Base-by-base conservation (phyloP, 1,140 invertebrate genomes). In the Plodia interpunctella region DNA sequence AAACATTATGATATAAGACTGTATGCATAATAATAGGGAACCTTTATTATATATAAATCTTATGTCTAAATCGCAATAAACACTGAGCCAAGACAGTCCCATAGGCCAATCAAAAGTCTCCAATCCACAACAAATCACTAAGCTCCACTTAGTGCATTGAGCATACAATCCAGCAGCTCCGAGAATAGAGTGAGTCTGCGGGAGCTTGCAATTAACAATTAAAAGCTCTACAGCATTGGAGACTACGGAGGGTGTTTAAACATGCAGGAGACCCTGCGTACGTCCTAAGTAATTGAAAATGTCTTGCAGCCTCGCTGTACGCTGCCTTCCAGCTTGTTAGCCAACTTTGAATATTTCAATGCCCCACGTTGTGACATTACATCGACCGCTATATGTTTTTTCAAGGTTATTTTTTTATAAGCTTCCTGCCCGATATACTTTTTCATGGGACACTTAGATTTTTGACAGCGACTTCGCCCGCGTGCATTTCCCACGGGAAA, bases 201-300 rank as follows among this genome's bases (percentile, higher is more conserved):
- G 20, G 21, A 25, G 21, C 21, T 25, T 21, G 51, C 2, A 10
- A 53, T 53, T 53, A 53, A 53, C 19, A 53, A 25, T 53, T 25
- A 53, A 53, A 13, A 4, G 0, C 3, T 20, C 19, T 5, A 3
- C 51, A n/a, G n/a, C n/a, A n/a, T n/a, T n/a, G n/a, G n/a, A n/a
- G n/a, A 25, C 51, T 25, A n/a, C 8, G 51, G 18, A 25, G 20
- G 5, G 11, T 53, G 51, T 20, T 51, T 20, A 51, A 51, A 20
- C n/a, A n/a, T 53, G 20, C 25, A 53, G 21, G 20, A 21, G n/a
- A 10, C 20, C 4, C 51, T 53, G 20, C 51, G 11, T 53, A 11
- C 20, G 21, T 13, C 20, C 20, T 53, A 53, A 25, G 20, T 53
- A 53, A 53, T 51, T 51, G 49, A 51, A 51, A 18, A 6, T 5